phyloP scores from a whole-genome alignment of 2,113 vertebrate genomes.

The Probosciger aterrimus region DNA sequence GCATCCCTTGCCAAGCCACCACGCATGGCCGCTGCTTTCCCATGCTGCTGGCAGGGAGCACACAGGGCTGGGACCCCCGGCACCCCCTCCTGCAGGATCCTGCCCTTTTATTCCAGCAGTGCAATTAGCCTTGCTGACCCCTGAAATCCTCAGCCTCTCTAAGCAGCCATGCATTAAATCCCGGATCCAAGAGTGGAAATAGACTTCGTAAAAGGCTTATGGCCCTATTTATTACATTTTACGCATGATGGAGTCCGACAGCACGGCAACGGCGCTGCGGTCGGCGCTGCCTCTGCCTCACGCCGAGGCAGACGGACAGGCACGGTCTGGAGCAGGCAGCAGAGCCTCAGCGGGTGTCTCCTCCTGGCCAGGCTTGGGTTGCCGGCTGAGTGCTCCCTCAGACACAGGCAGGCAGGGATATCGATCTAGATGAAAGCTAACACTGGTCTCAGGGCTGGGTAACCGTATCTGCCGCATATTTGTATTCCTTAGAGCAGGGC shows the following conservation, averaged over 20 bases:
- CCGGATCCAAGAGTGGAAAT: conserved; percentile 74
- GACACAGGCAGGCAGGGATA: conserved; percentile 23
- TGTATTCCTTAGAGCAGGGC: conserved; percentile 32
- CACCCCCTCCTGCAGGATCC: neutral
- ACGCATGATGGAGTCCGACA: conserved; percentile 40
- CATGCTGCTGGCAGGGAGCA: neutral
- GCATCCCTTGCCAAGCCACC: neutral
- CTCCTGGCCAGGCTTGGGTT: neutral
- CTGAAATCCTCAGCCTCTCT: conserved; percentile 69
- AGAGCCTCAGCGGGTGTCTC: neutral
- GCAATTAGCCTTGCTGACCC: conserved; percentile 77
- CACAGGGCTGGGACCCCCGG: neutral
- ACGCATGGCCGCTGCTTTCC: neutral
- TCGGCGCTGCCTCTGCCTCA: neutral
- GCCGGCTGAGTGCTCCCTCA: neutral
- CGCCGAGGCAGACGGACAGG: neutral
- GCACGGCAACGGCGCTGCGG: neutral
- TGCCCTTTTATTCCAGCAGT: conserved; percentile 61
- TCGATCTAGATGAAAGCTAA: conserved; percentile 54
- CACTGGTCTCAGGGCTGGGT: neutral
- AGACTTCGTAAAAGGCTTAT: conserved; percentile 76
- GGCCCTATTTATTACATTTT: conserved; percentile 73
- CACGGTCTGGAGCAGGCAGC: neutral
- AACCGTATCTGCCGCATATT: conserved; percentile 21
- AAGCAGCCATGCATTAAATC: conserved; percentile 78